phyloP scores from a whole-genome alignment of 2,888 invertebrate species.

The Troides helena region DNA sequence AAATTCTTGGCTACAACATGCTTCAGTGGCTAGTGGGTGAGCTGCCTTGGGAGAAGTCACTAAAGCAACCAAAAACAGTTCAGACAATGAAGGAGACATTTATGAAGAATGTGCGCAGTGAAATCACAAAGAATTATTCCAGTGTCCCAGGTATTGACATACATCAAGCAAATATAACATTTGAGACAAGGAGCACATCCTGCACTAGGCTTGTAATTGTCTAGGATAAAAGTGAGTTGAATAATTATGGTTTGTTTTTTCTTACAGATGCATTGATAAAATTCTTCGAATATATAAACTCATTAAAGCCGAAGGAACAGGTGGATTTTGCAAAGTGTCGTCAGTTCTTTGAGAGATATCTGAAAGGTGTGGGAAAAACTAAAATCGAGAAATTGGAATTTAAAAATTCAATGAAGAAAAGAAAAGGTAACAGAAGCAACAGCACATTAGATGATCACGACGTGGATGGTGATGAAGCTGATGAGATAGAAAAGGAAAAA shows the following conservation, averaged over 20 bases:
- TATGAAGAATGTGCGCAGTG: conserved; percentile 78
- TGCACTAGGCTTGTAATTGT: no score
- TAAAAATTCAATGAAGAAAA: conserved; percentile 47
- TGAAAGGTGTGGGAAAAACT: conserved; percentile 82
- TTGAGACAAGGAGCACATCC: no score
- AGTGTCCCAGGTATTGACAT: conserved; percentile 58
- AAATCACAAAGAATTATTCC: conserved; percentile 59
- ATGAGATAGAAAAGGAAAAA: conserved; percentile 30
- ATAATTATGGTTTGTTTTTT: background rate
- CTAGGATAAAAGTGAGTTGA: no score
- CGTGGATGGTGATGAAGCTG: conserved; percentile 28
- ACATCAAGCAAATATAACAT: no score
- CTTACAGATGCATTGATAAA: conserved; percentile 81
- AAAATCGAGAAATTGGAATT: conserved; percentile 82
- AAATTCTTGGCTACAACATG: conserved; percentile 96
- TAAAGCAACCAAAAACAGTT: conserved; percentile 81
- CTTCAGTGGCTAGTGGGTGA: conserved; percentile 93
- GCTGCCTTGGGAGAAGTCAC: conserved; percentile 90
- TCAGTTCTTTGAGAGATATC: conserved; percentile 82
- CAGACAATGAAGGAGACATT: conserved; percentile 85
- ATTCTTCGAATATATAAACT: conserved; percentile 84
- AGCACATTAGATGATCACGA: conserved; percentile 29
- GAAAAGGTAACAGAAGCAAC: conserved; percentile 35
- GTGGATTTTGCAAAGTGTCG: conserved; percentile 88
- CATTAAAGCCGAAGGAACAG: conserved; percentile 83